A percentile compares a stretch with the other conserved stretches of the same genome.
Conservation (phyloP, 2,797 vertebrate genomes). For the Hapalemur alaotrensis region DNA sequence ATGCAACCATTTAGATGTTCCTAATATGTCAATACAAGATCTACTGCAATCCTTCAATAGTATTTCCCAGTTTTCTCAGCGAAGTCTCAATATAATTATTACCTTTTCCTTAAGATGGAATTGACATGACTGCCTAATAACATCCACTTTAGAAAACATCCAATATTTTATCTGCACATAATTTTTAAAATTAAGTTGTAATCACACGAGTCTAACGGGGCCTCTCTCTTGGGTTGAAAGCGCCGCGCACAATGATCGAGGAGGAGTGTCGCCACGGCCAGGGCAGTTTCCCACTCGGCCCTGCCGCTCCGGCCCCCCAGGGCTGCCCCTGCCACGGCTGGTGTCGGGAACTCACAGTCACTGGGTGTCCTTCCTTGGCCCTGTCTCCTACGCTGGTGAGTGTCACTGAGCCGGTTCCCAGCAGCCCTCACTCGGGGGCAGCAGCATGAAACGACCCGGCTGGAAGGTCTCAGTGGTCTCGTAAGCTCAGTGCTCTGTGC, state of each 20-base stretch:
- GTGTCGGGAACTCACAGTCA: background rate
- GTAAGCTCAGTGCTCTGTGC: background rate
- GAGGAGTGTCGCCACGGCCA: accelerated
- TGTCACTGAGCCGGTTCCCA: background rate
- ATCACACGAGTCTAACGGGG: background rate
- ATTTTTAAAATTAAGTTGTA: background rate
- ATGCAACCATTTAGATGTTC: background rate
- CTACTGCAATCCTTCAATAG: background rate
- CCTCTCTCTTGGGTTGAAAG: background rate
- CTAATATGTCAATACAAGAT: conserved; percentile 41
- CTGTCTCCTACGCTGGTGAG: background rate
- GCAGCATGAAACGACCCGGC: background rate
- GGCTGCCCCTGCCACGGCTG: background rate
- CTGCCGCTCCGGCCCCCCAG: background rate
- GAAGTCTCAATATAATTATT: background rate
- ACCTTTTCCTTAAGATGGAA: background rate
- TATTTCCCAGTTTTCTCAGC: background rate
- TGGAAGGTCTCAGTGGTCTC: background rate
- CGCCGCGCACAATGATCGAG: background rate
- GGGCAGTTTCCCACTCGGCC: accelerated
- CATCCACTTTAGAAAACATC: background rate
- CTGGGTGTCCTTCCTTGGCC: background rate
- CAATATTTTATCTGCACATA: background rate
- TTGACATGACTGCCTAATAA: background rate
- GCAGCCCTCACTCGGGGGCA: background rate